phyloP scores from a whole-genome alignment of 1,140 invertebrate genomes.

The Achroia grisella region DNA sequence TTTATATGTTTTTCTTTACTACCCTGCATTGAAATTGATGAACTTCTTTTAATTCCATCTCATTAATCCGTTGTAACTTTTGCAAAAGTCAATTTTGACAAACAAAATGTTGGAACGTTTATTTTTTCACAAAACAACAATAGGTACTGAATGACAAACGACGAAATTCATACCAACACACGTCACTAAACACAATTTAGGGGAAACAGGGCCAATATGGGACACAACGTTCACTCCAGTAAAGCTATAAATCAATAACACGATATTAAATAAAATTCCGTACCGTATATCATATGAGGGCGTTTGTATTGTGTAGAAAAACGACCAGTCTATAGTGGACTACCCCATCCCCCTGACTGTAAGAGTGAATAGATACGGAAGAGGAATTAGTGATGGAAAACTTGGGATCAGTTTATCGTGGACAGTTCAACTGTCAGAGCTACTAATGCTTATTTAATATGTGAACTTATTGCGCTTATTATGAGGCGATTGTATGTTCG shows the following conservation, averaged over 20 bases:
- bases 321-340: not conserved
- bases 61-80: no score
- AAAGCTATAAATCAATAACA: slow-evolving; percentile 4
- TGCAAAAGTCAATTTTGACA: no score
- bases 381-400: no score
- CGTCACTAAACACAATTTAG: slow-evolving; percentile 10
- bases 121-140: not conserved
- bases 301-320: not conserved
- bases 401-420: not conserved
- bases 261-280: slow-evolving; percentile 5
- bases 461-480: slow-evolving; percentile 2
- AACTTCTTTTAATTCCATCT: no score
- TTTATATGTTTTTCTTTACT: no score
- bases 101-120: no score
- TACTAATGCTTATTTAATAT: slow-evolving; percentile 5
- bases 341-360: not conserved
- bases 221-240: slow-evolving; percentile 10
- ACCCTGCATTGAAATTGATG: no score
- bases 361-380: not conserved
- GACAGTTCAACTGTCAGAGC: not conserved
- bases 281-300: not conserved
- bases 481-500: not conserved
- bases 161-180: slow-evolving; percentile 2
- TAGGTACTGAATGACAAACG: not conserved
- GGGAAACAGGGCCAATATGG: slow-evolving; percentile 17